A percentile compares a stretch with the other conserved stretches of the same genome.
Conservation (phyloP, 2,888 invertebrate genomes). For the Drosophila phalerata region DNA sequence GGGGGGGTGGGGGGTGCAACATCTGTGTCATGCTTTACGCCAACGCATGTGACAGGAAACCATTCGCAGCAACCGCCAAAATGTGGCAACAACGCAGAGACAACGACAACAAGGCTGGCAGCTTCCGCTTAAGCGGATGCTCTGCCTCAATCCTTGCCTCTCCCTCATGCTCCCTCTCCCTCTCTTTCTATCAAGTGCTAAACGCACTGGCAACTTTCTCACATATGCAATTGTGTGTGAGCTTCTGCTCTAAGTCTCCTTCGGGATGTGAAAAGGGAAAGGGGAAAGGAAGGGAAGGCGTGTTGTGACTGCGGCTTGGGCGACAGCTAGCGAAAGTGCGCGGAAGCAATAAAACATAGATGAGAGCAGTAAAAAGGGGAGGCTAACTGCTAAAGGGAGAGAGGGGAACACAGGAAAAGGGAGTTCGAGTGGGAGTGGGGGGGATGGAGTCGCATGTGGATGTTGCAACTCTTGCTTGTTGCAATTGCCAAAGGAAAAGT, state of each 20-base stretch:
- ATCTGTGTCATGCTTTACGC: conserved; percentile 56
- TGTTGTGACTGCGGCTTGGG: conserved; percentile 26
- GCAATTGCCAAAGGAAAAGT: conserved; percentile 33
- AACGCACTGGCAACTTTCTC: conserved; percentile 74
- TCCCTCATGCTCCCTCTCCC: neutral
- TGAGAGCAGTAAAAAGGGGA: conserved; percentile 14
- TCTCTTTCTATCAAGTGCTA: conserved; percentile 55
- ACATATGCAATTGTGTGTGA: conserved; percentile 57
- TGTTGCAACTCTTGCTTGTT: conserved; percentile 58
- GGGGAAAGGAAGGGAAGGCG: conserved; percentile 3
- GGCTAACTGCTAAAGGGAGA: conserved; percentile 6
- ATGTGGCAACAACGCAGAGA: conserved; percentile 70
- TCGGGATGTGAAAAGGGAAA: neutral
- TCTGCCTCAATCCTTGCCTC: conserved; percentile 22
- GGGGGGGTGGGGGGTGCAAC: conserved; percentile 3
- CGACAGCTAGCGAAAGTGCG: conserved; percentile 59
- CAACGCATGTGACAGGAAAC: conserved; percentile 76
- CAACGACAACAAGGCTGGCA: conserved; percentile 47
- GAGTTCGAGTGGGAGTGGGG: neutral
- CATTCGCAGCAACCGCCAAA: conserved; percentile 76
- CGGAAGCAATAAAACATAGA: conserved; percentile 76
- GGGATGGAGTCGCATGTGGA: neutral
- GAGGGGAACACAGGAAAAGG: neutral
- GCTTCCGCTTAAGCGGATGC: conserved; percentile 64
- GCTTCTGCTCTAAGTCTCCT: conserved; percentile 55